Base-by-base conservation (phyloP, 2,797 vertebrate genomes). In the Gobio occitaniae region DNA sequence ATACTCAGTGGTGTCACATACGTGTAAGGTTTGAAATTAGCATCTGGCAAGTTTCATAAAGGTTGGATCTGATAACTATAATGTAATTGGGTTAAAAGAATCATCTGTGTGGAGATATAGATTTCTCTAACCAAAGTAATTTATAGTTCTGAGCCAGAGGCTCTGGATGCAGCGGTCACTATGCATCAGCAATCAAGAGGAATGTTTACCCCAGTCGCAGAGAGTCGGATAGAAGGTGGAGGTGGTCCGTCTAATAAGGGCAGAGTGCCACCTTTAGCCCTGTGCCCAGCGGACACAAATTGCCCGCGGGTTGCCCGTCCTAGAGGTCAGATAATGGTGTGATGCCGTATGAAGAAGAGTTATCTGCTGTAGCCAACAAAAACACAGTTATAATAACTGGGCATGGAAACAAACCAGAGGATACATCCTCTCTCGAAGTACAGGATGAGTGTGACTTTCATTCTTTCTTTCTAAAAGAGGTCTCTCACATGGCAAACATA, bases 121-220 rank as follows among this genome's bases (percentile, higher is more conserved):
- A 71, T 84, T 79, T 72, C 44, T 63, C 17, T 54, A 48, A 59
- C 44, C 36, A 63, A 59, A 48, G 52, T 93, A 90, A 86, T 90
- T 89, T 89, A 69, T 47, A 75, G 82, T 74, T 66, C 5, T 72
- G 16, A 59, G 89, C 91, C 92, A 90, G 82, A 90, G 93, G 92
- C 93, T 92, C 90, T 88, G 90, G 92, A 94, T 91, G 83, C 89
- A 90, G 86, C 90, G 94, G 94, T 95, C 95, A 93, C 91, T 91
- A 93, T 91, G 93, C 94, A 95, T 95, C 93, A 95, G 91, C 88
- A 92, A 93, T 91, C 92, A 90, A 81, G 90, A 86, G 93, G 92
- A 95, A 95, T 94, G 93, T 90, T 86, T 87, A 91, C 88, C 91
- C 89, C 61, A 88, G 87, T 90, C 70, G 13, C 38, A 88, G 77